Percentiles rank a stretch among this genome's conserved stretches.
These are phyloP conservation scores for Shinisaurus crocodilurus DNA, from an alignment of 2,113 vertebrate species.

Conservation along the genomic window DNA sequence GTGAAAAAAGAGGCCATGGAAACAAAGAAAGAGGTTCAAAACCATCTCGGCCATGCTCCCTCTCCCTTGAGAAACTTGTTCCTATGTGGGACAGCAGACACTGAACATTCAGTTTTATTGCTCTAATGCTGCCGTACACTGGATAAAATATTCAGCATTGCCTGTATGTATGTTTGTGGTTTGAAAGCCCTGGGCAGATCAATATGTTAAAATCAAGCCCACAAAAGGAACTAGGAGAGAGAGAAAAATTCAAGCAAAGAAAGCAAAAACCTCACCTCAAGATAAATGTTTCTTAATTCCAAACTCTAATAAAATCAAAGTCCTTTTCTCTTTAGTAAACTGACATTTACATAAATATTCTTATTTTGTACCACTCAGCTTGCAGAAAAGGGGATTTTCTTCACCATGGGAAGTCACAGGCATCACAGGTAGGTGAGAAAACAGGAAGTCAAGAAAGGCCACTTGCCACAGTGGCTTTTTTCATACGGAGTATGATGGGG, in stretches of 20 bases:
- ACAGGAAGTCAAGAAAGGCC: slow-evolving; percentile 1
- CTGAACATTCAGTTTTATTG: background rate
- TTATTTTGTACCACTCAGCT: background rate
- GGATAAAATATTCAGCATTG: background rate
- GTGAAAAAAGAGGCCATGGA: background rate
- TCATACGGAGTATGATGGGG: background rate
- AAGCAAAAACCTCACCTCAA: background rate
- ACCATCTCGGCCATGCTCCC: background rate
- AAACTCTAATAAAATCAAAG: background rate
- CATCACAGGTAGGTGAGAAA: background rate
- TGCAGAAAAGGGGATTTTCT: background rate
- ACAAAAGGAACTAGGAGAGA: slow-evolving; percentile 5
- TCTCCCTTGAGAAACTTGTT: slow-evolving; percentile 11
- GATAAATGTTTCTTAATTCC: background rate
- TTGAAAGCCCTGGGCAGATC: background rate
- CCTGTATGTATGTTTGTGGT: background rate
- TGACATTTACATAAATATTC: background rate
- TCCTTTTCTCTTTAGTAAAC: background rate
- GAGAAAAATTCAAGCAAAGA: background rate
- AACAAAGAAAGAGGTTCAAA: background rate
- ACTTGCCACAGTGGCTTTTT: background rate
- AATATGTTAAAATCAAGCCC: background rate
- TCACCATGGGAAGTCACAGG: background rate
- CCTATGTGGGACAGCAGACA: slow-evolving; percentile 11
- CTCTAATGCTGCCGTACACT: background rate